phyloP scores from a whole-genome alignment of 2,797 vertebrate genomes.

The Cuculus canorus region DNA sequence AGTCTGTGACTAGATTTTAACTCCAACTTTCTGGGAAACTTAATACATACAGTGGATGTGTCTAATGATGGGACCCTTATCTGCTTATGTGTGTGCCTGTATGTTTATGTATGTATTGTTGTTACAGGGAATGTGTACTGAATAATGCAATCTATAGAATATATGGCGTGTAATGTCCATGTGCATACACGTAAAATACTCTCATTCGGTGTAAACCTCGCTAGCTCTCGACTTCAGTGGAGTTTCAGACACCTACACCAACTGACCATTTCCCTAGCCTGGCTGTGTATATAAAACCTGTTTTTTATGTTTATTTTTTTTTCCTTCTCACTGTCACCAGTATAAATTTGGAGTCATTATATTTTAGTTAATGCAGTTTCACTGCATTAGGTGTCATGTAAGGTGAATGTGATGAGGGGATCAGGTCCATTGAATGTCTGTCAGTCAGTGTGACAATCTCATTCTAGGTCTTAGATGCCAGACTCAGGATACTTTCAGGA shows the following conservation, averaged over 20 bases:
- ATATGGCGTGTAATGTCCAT: not conserved
- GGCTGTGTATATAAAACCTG: not conserved
- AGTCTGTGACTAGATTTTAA: slow-evolving; percentile 72
- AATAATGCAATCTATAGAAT: not conserved
- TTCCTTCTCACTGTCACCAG: not conserved
- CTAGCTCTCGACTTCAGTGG: not conserved
- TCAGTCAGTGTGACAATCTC: not conserved
- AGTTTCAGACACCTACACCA: not conserved
- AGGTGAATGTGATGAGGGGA: not conserved
- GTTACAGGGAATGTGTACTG: not conserved
- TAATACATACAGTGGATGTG: not conserved
- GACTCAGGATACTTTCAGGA: not conserved
- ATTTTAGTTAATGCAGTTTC: not conserved
- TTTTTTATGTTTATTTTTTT: not conserved
- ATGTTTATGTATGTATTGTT: not conserved
- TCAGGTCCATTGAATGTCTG: not conserved
- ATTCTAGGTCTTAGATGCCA: not conserved
- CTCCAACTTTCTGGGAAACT: not conserved
- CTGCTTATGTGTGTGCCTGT: not conserved
- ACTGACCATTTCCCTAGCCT: not conserved
- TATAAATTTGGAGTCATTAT: not conserved
- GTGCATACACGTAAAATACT: not conserved
- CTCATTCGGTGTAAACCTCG: not conserved
- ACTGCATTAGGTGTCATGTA: not conserved
- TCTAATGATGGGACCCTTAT: not conserved